Percentiles rank a stretch among this genome's conserved stretches.
phyloP scores from a whole-genome alignment of 2,888 invertebrate species.

The Rapana venosa region DNA sequence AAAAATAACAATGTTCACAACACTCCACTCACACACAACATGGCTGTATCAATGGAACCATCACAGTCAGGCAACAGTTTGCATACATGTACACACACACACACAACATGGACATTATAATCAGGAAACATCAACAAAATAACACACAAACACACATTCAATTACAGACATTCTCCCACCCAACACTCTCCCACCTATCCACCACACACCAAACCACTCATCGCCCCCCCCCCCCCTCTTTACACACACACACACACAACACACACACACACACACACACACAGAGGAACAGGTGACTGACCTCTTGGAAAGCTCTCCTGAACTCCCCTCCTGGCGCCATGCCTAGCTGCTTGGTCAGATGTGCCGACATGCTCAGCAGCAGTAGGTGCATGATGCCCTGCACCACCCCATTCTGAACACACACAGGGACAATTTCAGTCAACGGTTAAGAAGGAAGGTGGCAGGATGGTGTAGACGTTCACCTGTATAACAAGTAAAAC shows the following conservation, averaged over 20 bases:
- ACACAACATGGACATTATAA: background rate
- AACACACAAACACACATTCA: background rate
- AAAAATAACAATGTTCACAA: no score
- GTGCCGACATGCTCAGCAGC: slow-evolving; percentile 94
- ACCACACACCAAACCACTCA: background rate
- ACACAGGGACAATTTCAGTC: background rate
- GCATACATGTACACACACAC: background rate
- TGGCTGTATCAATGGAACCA: no score
- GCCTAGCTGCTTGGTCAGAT: slow-evolving; percentile 93
- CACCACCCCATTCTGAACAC: slow-evolving; percentile 82
- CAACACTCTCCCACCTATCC: no score
- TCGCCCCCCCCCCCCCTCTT: no score
- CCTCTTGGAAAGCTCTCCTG: slow-evolving; percentile 92
- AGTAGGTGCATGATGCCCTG: slow-evolving; percentile 92
- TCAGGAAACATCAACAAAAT: no score
- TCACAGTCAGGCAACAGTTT: background rate
- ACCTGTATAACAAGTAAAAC: no score
- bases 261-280: background rate
- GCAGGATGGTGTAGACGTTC: no score
- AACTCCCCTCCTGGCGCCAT: slow-evolving; percentile 99
- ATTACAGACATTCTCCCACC: background rate
- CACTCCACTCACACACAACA: no score
- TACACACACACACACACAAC: background rate
- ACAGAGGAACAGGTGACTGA: slow-evolving; percentile 76
- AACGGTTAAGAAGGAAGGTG: no score